phyloP scores from a whole-genome alignment of 2,113 vertebrate genomes.

The Sylvietta virens region DNA sequence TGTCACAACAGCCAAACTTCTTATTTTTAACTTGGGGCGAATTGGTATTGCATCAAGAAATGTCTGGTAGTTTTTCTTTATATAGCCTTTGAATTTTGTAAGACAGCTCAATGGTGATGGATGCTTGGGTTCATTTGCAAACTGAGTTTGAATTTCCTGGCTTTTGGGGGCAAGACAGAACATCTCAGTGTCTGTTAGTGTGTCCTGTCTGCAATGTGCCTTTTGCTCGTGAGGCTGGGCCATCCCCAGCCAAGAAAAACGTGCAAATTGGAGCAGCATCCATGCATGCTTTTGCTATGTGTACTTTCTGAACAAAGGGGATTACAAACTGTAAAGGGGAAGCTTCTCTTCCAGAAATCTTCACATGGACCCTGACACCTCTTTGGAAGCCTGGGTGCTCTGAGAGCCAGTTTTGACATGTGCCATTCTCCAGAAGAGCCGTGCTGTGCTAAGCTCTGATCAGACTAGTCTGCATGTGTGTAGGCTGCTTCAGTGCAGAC shows the following conservation, averaged over 20 bases:
- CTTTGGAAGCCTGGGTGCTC: neutral
- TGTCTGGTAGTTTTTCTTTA: slow-evolving; percentile 69
- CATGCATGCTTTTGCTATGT: accelerated
- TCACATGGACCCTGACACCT: accelerated
- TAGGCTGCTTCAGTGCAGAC: neutral
- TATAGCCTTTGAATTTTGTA: slow-evolving; percentile 52
- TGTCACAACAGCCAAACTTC: slow-evolving; percentile 56
- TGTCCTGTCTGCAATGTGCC: accelerated
- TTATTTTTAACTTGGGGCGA: slow-evolving; percentile 60
- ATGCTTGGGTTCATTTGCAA: neutral
- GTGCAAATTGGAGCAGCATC: neutral
- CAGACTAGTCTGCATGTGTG: neutral
- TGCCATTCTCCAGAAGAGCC: neutral
- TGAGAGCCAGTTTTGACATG: accelerated
- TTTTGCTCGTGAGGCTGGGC: accelerated
- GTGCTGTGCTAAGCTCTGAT: accelerated
- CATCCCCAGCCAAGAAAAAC: neutral
- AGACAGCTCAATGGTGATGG: neutral
- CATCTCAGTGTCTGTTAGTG: accelerated
- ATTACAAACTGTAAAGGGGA: neutral
- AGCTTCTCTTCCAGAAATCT: neutral
- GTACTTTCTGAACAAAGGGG: neutral
- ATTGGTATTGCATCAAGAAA: slow-evolving; percentile 63
- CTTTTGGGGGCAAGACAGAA: neutral
- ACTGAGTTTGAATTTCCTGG: neutral